phyloP scores from a whole-genome alignment of 2,888 invertebrate species.

The Drosophila anomalipes region DNA sequence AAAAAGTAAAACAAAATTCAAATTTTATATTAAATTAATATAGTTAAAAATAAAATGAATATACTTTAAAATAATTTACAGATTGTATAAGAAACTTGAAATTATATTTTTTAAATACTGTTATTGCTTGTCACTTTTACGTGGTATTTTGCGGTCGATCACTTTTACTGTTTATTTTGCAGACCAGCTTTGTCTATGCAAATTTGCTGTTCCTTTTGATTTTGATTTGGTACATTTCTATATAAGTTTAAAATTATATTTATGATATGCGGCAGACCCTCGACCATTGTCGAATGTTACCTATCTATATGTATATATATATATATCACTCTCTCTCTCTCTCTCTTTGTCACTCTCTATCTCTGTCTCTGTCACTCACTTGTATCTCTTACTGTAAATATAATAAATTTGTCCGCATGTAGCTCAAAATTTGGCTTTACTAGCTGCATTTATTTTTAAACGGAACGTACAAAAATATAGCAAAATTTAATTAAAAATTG shows the following conservation, averaged over 20 bases:
- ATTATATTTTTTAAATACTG: background rate
- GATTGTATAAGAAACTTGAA: too few species aligned
- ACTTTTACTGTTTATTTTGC: slow-evolving; percentile 19
- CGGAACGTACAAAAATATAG: slow-evolving; percentile 35
- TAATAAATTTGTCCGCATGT: slow-evolving; percentile 32
- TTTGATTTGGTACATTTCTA: slow-evolving; percentile 44
- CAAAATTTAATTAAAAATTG: slow-evolving; percentile 69
- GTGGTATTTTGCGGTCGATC: slow-evolving; percentile 19
- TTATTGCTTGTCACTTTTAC: background rate
- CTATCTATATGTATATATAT: background rate
- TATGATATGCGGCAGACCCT: slow-evolving; percentile 45
- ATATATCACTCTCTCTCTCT: too few species aligned
- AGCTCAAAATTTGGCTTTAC: slow-evolving; percentile 53
- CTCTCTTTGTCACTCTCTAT: background rate
- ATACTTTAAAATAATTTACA: too few species aligned
- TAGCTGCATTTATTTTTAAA: slow-evolving; percentile 69
- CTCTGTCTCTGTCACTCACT: background rate
- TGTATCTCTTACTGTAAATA: slow-evolving; percentile 24
- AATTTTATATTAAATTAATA: too few species aligned
- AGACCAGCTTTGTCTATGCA: slow-evolving; percentile 22
- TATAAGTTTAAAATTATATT: slow-evolving; percentile 72
- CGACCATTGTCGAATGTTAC: slow-evolving; percentile 29
- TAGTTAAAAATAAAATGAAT: too few species aligned
- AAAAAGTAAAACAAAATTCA: background rate
- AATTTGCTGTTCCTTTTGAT: slow-evolving; percentile 16